Evolutionary conservation across 2,113 vertebrate species (phyloP).

Genomic region (Campylorhamphus procurvoides): DNA sequence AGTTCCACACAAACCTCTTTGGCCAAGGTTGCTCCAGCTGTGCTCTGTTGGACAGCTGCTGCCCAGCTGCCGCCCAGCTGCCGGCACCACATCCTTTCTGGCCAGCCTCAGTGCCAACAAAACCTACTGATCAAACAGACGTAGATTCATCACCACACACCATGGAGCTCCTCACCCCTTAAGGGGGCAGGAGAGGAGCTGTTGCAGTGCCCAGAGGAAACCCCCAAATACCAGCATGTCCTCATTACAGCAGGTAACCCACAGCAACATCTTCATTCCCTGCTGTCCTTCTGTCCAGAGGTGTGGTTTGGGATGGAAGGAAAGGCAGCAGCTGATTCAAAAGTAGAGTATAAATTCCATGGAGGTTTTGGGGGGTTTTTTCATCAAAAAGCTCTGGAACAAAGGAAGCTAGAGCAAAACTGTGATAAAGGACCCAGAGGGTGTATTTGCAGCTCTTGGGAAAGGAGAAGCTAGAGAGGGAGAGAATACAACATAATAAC

Average conservation of each 20-base stretch:
- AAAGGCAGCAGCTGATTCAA: neutral
- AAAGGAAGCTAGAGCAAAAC: neutral
- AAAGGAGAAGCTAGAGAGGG: neutral
- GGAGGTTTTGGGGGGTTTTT: no score
- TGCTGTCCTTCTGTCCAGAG: neutral
- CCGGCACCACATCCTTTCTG: accelerated
- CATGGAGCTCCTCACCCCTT: neutral
- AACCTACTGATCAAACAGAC: neutral
- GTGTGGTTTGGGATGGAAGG: neutral
- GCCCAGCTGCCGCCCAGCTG: neutral
- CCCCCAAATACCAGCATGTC: accelerated
- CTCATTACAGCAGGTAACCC: neutral
- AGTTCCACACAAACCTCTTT: neutral
- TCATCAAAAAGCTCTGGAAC: neutral
- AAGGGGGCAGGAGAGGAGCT: neutral
- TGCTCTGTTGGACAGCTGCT: neutral
- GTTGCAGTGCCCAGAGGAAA: neutral
- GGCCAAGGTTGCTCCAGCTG: neutral
- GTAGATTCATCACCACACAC: neutral
- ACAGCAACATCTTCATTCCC: accelerated
- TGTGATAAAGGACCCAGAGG: neutral
- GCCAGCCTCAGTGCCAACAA: neutral
- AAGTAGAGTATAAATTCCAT: neutral
- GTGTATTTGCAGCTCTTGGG: neutral
- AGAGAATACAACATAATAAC: neutral